Evolutionary conservation across 2,888 invertebrate genomes (phyloP).

Genomic region (Heterodera filipjevi): DNA sequence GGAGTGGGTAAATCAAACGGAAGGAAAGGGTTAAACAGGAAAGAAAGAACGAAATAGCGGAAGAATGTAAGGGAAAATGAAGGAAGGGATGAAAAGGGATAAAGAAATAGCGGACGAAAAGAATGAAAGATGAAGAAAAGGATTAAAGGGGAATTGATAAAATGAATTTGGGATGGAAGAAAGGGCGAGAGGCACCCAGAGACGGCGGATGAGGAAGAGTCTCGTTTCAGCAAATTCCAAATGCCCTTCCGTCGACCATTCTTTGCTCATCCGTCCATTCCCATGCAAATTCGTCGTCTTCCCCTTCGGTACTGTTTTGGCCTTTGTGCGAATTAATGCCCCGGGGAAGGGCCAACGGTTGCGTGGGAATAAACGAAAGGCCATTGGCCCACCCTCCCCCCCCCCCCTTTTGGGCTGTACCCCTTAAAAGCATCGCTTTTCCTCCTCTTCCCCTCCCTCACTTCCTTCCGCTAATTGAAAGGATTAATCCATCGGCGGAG

Average conservation of each 20-base stretch:
- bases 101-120: no score
- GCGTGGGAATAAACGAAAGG: constrained; percentile 3
- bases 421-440: background rate
- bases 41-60: background rate
- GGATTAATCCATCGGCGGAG: constrained; percentile 12
- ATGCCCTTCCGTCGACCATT: background rate
- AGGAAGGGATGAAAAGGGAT: no score
- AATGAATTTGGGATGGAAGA: background rate
- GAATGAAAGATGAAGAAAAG: no score
- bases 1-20: background rate
- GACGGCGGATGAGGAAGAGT: background rate
- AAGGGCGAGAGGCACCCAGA: background rate
- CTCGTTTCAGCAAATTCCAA: background rate
- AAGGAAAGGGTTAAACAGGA: background rate
- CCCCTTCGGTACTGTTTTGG: constrained; percentile 4
- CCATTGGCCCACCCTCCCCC: no score
- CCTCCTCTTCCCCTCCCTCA: background rate
- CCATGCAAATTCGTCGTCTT: background rate
- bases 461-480: constrained; percentile 19
- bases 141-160: no score
- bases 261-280: constrained; percentile 3
- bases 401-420: background rate
- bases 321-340: constrained; percentile 15
- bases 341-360: background rate
- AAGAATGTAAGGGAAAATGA: no score